Percentiles rank a stretch among this genome's conserved stretches.
phyloP scores from a whole-genome alignment of 1,140 invertebrate species.

The Hyphantria cunea region DNA sequence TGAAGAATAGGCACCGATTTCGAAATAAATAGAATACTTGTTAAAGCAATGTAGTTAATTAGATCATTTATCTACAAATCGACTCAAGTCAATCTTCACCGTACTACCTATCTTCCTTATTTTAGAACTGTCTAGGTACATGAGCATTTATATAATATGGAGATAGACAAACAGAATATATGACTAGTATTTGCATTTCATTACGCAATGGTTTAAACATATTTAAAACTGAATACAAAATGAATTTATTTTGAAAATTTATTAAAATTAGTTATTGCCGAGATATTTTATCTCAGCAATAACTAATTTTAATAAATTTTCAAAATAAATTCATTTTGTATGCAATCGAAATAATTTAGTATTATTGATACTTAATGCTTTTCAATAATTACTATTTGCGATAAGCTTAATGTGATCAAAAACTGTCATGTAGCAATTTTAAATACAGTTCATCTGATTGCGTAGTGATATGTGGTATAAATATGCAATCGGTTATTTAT shows the following conservation, averaged over 20 bases:
- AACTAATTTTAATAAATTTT: no score
- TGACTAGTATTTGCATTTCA: no score
- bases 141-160: neutral
- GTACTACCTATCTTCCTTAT: slow-evolving; percentile 1
- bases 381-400: no score
- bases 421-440: slow-evolving; percentile 41
- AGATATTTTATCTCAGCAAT: no score
- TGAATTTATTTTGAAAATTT: no score
- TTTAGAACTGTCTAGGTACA: neutral
- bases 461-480: slow-evolving; percentile 48
- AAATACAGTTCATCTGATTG: slow-evolving; percentile 48
- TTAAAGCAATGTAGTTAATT: slow-evolving; percentile 47
- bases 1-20: slow-evolving; percentile 56
- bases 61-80: slow-evolving; percentile 46
- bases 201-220: no score
- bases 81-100: neutral
- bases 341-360: no score
- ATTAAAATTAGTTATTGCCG: no score
- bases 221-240: no score
- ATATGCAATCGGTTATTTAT: slow-evolving; percentile 69
- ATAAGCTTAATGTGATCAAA: slow-evolving; percentile 45
- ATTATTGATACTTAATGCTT: no score
- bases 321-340: no score
- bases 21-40: slow-evolving; percentile 58
- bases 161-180: neutral